phyloP scores from a whole-genome alignment of 1,140 invertebrate species.

The Sogatella furcifera region DNA sequence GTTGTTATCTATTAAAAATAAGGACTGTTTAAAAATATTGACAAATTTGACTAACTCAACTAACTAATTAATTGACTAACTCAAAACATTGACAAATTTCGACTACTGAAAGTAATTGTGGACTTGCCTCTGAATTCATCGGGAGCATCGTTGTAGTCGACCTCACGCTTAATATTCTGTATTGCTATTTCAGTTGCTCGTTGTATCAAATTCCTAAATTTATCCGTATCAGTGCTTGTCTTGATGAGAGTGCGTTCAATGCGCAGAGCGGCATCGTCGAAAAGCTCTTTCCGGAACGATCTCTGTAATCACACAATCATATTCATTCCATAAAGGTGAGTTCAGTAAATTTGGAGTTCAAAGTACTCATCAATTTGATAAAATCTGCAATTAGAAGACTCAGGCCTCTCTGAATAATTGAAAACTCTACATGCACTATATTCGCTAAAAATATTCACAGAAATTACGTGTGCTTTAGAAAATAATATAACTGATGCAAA shows the following conservation, averaged over 20 bases:
- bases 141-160: slow-evolving; percentile 90
- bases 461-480: too few relatives aligned
- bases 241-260: slow-evolving; percentile 76
- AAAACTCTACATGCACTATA: too few relatives aligned
- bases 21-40: too few relatives aligned
- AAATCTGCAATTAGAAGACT: not conserved
- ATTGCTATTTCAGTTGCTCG: slow-evolving; percentile 69
- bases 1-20: too few relatives aligned
- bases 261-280: slow-evolving; percentile 75
- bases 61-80: too few relatives aligned
- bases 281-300: slow-evolving; percentile 85
- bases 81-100: too few relatives aligned
- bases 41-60: too few relatives aligned
- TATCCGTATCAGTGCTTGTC: slow-evolving; percentile 66
- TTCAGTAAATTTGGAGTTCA: slow-evolving; percentile 6
- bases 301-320: slow-evolving; percentile 48
- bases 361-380: not conserved
- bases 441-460: too few relatives aligned
- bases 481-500: too few relatives aligned
- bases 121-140: slow-evolving; percentile 78
- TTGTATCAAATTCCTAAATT: slow-evolving; percentile 67
- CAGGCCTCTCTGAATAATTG: too few relatives aligned
- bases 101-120: too few relatives aligned
- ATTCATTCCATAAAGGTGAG: slow-evolving; percentile 16
- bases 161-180: slow-evolving; percentile 74